Conservation (phyloP, 2,113 vertebrate genomes). For the Rhagologus leucostigma region DNA sequence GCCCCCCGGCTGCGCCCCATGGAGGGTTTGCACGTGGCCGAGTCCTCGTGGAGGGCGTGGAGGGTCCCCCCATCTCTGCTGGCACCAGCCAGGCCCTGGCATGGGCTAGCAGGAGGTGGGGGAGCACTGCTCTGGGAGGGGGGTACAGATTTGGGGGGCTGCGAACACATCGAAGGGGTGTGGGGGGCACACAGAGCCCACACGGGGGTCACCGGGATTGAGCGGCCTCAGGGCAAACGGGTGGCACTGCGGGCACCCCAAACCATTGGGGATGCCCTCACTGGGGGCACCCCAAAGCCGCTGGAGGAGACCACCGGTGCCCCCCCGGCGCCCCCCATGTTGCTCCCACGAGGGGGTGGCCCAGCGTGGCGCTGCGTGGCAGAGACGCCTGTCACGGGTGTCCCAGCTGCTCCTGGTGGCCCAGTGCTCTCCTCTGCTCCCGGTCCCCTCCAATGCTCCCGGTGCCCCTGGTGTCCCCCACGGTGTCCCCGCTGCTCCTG, state of each 20-base stretch:
- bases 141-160: not conserved
- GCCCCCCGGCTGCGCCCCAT: fast-evolving
- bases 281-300: not conserved
- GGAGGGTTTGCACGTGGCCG: not conserved
- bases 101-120: not conserved
- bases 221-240: not conserved
- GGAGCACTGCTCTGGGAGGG: not conserved
- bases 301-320: not conserved
- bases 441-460: no score
- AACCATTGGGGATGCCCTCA: fast-evolving
- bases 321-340: fast-evolving
- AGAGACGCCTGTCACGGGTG: fast-evolving
- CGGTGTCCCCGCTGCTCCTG: not conserved
- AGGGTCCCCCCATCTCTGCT: not conserved
- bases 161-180: no score
- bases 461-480: not conserved
- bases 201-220: fast-evolving
- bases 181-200: not conserved
- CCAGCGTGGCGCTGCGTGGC: not conserved
- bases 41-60: fast-evolving
- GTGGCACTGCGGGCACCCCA: not conserved
- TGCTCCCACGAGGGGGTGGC: fast-evolving
- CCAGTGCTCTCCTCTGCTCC: not conserved
- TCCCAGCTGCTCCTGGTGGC: not conserved
- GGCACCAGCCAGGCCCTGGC: not conserved